Evolutionary conservation across 2,888 invertebrate genomes (phyloP).

Genomic region (Drosophila buzzatii): DNA sequence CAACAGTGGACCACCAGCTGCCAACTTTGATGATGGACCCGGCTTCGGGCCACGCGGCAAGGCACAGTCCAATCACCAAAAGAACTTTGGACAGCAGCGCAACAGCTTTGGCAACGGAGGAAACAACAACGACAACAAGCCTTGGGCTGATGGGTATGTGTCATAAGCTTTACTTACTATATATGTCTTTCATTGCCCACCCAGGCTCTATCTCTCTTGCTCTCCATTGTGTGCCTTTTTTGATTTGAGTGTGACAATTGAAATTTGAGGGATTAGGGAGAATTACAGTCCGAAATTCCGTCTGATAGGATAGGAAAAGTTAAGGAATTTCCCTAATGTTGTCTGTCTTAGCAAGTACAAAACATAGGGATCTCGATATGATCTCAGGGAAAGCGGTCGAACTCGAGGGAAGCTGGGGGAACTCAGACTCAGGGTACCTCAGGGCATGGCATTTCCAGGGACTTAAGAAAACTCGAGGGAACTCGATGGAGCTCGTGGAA

Average conservation of each 20-base stretch:
- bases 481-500: too few relatives aligned
- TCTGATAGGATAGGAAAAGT: neutral
- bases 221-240: neutral
- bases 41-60: conserved; percentile 32
- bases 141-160: conserved; percentile 73
- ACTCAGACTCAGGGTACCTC: too few relatives aligned
- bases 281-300: neutral
- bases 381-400: too few relatives aligned
- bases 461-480: too few relatives aligned
- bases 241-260: neutral
- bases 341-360: neutral
- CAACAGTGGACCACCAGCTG: conserved; percentile 40
- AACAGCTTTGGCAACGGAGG: conserved; percentile 36
- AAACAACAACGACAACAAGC: conserved; percentile 45
- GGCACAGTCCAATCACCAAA: conserved; percentile 18
- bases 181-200: neutral
- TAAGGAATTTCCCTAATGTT: neutral
- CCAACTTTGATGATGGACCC: conserved; percentile 48
- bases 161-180: conserved; percentile 15
- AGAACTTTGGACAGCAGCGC: conserved; percentile 30
- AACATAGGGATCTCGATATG: neutral
- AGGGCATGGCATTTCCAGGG: too few relatives aligned
- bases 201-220: neutral
- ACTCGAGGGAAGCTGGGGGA: too few relatives aligned
- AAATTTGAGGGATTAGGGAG: neutral